A percentile compares a stretch with the other conserved stretches of the same genome.
These are phyloP conservation scores for Mandrillus leucophaeus DNA, from an alignment of 2,113 vertebrate species.

Conservation along the genomic window DNA sequence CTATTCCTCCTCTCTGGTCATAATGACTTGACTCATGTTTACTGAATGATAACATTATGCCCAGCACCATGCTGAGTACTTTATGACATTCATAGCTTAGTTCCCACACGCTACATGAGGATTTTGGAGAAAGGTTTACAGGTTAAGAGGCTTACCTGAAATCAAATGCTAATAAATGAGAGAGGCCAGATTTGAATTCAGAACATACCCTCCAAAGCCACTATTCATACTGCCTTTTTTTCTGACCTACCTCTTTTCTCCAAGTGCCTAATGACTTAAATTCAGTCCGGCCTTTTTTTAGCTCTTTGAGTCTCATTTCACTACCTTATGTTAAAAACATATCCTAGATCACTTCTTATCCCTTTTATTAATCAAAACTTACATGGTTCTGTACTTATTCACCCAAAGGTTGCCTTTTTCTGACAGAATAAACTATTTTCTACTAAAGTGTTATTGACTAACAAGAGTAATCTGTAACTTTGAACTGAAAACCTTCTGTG, in stretches of 20 bases:
- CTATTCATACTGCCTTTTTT: background rate
- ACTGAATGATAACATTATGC: background rate
- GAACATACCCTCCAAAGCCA: background rate
- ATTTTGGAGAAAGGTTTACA: background rate
- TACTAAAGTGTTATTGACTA: background rate
- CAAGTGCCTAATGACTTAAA: background rate
- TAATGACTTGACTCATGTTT: background rate
- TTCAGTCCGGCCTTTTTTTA: background rate
- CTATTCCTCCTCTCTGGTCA: background rate
- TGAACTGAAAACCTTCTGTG: background rate
- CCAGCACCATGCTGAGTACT: background rate
- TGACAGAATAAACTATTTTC: constrained; percentile 32
- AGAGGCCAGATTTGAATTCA: background rate
- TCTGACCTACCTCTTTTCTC: background rate
- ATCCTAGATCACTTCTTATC: background rate
- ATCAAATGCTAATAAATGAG: background rate
- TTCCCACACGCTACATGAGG: background rate
- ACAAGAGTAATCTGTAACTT: background rate
- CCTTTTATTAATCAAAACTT: background rate
- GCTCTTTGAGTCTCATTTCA: background rate
- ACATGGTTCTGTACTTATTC: background rate
- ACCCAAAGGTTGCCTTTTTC: background rate
- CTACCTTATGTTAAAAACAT: background rate
- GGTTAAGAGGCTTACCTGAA: background rate
- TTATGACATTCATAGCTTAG: background rate